Conservation (phyloP, 2,113 vertebrate species). For the Heliornis fulica region DNA sequence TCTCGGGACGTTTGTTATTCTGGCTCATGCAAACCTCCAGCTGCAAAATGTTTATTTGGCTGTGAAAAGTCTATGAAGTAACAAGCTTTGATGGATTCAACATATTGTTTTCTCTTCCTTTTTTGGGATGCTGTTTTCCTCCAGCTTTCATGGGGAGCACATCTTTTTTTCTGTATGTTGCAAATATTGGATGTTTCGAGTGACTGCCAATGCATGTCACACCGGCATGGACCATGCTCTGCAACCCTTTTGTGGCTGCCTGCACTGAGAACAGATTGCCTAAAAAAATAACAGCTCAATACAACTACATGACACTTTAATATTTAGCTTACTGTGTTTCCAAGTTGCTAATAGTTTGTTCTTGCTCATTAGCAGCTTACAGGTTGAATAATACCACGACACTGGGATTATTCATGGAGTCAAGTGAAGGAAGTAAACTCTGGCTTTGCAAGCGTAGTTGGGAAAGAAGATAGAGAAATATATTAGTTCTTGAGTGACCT, state of each 20-base stretch:
- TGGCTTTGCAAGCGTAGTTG: neutral
- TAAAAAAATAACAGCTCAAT: neutral
- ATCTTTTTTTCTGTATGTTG: neutral
- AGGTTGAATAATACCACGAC: neutral
- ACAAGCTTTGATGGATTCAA: slow-evolving; percentile 29
- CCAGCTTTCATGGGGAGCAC: neutral
- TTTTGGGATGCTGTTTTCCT: slow-evolving; percentile 33
- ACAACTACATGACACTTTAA: neutral
- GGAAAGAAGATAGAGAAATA: slow-evolving; percentile 9
- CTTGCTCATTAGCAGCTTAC: neutral
- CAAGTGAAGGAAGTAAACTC: neutral
- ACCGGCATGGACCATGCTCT: neutral
- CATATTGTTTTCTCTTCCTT: slow-evolving; percentile 44
- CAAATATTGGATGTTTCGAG: neutral
- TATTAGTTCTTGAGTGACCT: slow-evolving; percentile 23
- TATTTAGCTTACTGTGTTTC: neutral
- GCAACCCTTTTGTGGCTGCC: neutral
- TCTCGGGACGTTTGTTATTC: neutral
- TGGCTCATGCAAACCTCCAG: slow-evolving; percentile 38
- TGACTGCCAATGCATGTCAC: neutral
- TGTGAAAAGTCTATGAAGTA: slow-evolving; percentile 45
- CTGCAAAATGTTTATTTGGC: slow-evolving; percentile 55
- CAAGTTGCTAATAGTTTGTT: neutral
- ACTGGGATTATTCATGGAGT: neutral
- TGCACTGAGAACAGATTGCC: neutral